A percentile compares a stretch with the other conserved stretches of the same genome.
Evolutionary conservation across 2,113 vertebrate species (phyloP).

Genomic region (Lepus timidus): DNA sequence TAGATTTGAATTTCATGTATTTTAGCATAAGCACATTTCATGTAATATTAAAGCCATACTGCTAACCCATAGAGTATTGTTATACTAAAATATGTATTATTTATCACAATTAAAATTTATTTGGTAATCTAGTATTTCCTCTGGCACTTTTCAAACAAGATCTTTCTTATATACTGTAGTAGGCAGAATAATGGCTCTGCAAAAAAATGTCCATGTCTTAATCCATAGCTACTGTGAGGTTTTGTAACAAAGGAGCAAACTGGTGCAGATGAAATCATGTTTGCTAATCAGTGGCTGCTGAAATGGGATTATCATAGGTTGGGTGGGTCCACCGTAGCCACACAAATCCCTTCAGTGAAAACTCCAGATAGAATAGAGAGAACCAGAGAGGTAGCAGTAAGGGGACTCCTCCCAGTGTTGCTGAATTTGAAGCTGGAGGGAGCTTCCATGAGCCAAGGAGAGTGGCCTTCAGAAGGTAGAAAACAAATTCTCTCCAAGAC

Average conservation of each 20-base stretch:
- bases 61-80: neutral
- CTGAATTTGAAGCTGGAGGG: neutral
- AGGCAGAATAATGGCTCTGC: neutral
- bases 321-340: neutral
- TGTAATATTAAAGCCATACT: neutral
- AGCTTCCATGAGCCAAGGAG: neutral
- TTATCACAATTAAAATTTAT: neutral
- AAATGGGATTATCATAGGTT: neutral
- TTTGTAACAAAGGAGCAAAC: neutral
- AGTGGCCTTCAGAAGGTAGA: neutral
- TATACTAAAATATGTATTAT: neutral
- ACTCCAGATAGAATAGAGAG: neutral
- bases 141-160: neutral
- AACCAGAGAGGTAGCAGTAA: neutral
- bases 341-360: neutral
- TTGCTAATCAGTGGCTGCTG: neutral
- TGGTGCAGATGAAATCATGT: neutral
- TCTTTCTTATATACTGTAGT: neutral
- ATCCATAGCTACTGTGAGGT: neutral
- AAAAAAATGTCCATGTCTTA: neutral
- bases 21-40: neutral
- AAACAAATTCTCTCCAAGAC: neutral
- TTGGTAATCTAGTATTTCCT: neutral
- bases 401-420: rapidly evolving
- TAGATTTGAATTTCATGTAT: neutral